Conservation (phyloP, 2,888 invertebrate species). For the Lysandra bellargus region DNA sequence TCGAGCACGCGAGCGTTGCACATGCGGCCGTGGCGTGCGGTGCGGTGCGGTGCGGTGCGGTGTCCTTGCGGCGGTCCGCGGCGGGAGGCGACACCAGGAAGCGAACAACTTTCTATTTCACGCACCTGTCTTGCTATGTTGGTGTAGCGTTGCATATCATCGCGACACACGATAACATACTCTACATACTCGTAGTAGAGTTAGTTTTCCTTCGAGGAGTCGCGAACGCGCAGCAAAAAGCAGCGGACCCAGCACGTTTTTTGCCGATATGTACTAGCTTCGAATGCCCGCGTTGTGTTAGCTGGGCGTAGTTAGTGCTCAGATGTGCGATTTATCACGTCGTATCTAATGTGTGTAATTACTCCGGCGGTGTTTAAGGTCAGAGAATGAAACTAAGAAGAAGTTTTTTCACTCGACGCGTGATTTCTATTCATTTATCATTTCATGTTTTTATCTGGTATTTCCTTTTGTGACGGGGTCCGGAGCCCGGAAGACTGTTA, state of each 20-base stretch:
- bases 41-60: slow-evolving; percentile 25
- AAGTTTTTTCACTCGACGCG: background rate
- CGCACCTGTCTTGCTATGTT: slow-evolving; percentile 74
- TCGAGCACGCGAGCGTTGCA: background rate
- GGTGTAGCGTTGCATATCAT: slow-evolving; percentile 54
- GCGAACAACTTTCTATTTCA: slow-evolving; percentile 80
- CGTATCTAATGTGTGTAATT: background rate
- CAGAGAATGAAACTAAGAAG: background rate
- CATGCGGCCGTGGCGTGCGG: slow-evolving; percentile 11
- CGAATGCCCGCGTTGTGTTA: slow-evolving; percentile 20
- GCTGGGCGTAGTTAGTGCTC: background rate
- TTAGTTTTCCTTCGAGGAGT: slow-evolving; percentile 34
- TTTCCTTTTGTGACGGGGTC: background rate
- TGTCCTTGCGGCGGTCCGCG: slow-evolving; percentile 49
- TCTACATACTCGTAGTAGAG: slow-evolving; percentile 36
- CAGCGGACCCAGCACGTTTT: slow-evolving; percentile 18
- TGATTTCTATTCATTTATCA: background rate
- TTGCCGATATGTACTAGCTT: slow-evolving; percentile 25
- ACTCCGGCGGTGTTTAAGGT: background rate
- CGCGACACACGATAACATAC: slow-evolving; percentile 48
- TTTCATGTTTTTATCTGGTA: background rate
- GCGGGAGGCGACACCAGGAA: slow-evolving; percentile 70
- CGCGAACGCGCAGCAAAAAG: slow-evolving; percentile 5
- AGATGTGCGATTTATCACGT: slow-evolving; percentile 7
- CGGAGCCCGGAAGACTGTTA: background rate